Evolutionary conservation across 2,113 vertebrate genomes (phyloP).

Genomic region (Paedocypris sp.): DNA sequence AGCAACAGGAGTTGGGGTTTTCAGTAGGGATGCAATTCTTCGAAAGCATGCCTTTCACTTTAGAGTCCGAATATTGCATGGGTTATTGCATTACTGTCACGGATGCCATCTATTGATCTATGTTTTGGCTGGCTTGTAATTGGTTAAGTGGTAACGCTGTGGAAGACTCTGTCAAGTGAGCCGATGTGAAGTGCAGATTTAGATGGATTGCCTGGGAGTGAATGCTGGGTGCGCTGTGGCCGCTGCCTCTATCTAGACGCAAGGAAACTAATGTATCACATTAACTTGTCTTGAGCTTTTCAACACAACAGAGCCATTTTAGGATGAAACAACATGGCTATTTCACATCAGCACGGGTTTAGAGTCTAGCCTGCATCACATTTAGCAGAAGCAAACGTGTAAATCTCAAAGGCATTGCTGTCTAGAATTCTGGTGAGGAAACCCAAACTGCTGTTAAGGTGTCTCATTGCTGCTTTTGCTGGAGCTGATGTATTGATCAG

Average conservation of each 20-base stretch:
- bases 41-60: background rate
- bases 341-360: background rate
- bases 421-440: background rate
- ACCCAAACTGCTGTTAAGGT: background rate
- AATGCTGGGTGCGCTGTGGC: background rate
- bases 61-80: background rate
- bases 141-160: slow-evolving; percentile 17
- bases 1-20: slow-evolving; percentile 12
- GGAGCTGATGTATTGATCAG: background rate
- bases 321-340: background rate
- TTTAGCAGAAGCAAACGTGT: background rate
- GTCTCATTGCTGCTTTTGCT: background rate
- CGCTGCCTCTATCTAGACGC: background rate
- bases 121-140: background rate
- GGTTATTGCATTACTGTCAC: slow-evolving; percentile 17
- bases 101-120: slow-evolving; percentile 17
- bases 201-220: background rate
- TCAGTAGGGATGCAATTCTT: background rate
- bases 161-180: slow-evolving; percentile 12
- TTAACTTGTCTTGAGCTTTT: background rate
- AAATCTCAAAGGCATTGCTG: background rate
- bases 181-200: background rate
- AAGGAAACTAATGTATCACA: background rate
- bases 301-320: background rate
- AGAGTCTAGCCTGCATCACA: background rate